Evolutionary conservation across 1,140 invertebrate genomes (phyloP).

Genomic region (Cheumatopsyche charites): DNA sequence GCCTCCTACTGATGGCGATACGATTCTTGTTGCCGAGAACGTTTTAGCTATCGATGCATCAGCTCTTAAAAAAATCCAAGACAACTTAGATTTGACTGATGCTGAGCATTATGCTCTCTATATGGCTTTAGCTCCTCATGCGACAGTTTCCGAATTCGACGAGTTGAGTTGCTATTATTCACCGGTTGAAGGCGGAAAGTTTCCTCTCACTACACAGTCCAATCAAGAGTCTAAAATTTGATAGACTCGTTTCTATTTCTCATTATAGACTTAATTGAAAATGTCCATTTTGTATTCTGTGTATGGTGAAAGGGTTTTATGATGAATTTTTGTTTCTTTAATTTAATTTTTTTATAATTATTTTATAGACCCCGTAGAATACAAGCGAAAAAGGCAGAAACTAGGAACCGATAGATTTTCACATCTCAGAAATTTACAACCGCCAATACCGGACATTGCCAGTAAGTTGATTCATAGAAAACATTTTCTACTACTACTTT

Average conservation of each 20-base stretch:
- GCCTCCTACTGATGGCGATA: slow-evolving; percentile 54
- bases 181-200: slow-evolving; percentile 77
- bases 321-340: slow-evolving; percentile 50
- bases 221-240: slow-evolving; percentile 41
- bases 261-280: background rate
- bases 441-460: slow-evolving; percentile 59
- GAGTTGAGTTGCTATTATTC: slow-evolving; percentile 86
- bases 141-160: slow-evolving; percentile 84
- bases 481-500: background rate
- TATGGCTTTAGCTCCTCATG: slow-evolving; percentile 80
- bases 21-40: slow-evolving; percentile 59
- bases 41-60: slow-evolving; percentile 57
- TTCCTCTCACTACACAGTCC: slow-evolving; percentile 49
- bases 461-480: slow-evolving; percentile 60
- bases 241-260: slow-evolving; percentile 10
- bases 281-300: background rate
- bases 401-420: slow-evolving; percentile 60
- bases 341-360: slow-evolving; percentile 43
- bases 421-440: slow-evolving; percentile 60
- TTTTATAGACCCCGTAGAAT: slow-evolving; percentile 56
- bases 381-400: slow-evolving; percentile 67
- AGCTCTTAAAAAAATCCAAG: slow-evolving; percentile 56
- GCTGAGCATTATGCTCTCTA: slow-evolving; percentile 87
- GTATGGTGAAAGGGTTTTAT: background rate
- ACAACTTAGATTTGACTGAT: slow-evolving; percentile 71